Evolutionary conservation across 2,797 vertebrate genomes (phyloP), one percentile per base, ranked within the genome.

Genomic region (Poecilia picta): DNA sequence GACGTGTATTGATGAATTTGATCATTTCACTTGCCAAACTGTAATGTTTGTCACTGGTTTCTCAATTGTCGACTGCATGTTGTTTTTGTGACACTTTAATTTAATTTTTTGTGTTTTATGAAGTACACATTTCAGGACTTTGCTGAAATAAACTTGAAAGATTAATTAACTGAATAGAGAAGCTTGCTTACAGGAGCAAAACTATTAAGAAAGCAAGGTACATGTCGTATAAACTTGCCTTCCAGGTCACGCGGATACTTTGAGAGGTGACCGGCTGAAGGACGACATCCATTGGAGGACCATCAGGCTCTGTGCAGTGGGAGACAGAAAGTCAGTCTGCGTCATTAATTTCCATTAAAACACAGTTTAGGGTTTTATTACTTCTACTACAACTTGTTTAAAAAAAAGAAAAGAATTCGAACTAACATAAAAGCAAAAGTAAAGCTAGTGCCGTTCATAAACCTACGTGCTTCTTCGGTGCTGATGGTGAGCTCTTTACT

Each of bases 231-330:
- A 80, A 20, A 64, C 87, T 87, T 92, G 98, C 98, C 97, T 98
- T 99, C 98, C 98, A 99, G 11, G 98, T 99, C 82, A 99, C 98
- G 76, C 99, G 96, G 90, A 99, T 99, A 91, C 98, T 99, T 92
- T 99, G 98, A 59, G 98, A 99, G 0, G 98, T 99, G 92, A 98
- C 95, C 0, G 98, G 97, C 91, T 98, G 97, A 88, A 99, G 91
- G 85, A 97, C 98, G 74, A 99, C 98, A 1, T 99, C 98, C 96
- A 99, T 97, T 0, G 98, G 98, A 36, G 98, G 98, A 23, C 98
- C 98, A 25, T 99, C 98, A 0, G 98, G 98, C 93, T 98, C 98
- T 99, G 91, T 0, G 8, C 66, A 43, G 18, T 68, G 6, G 73
- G 1, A 77, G 20, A 73, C 11, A 74, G 7, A 66, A 33, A 16